Base-by-base conservation (phyloP, 64 coral and sea anemone genomes). In the Anthopleura sola region DNA sequence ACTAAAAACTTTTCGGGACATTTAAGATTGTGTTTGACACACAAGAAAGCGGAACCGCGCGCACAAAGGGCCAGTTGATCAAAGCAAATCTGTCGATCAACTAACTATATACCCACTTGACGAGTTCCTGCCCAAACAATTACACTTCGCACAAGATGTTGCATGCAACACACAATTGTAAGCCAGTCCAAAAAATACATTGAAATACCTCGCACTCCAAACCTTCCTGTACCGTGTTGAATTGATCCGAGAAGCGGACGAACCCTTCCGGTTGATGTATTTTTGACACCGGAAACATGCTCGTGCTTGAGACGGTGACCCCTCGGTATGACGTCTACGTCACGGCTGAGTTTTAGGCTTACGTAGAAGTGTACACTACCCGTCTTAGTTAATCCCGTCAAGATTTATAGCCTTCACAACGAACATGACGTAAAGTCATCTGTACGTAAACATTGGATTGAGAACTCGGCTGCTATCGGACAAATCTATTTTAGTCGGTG, bases 241-340 rank as follows among this genome's bases (percentile, higher is more conserved):
- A 48, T 44, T 38, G 38, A 79, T 48, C 76, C 76, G 76, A 48
- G 36, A 79, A 38, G 76, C 37, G 76, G 76, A 44, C 76, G 76
- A 79, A 79, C 76, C 76, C 76, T 79, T 79, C 76, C 76, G 76
- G 76, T 46, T 36, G 24, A 23, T 8, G 36, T 79, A 79, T 79
- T 79, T 79, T 79, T 79, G 44, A 44, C 76, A 79, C 76, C 76
- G 76, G 76, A 79, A 79, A 79, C 44, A 33, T 44, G 37, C 76
- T 79, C 76, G 76, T 26, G 76, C 76, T 44, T 26, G 44, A 24
- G 76, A 44, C 76, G 76, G 76, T 79, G 36, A 44, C 76, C 37
- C 76, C 24, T 79, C 44, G 74, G 24, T 39, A 76, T 76, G 74
- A 13, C 6, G 31, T 47, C 64, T 38, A 79, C 76, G 76, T 79